These are phyloP conservation scores for Eupithecia centaureata DNA, from an alignment of 2,888 invertebrate species.

Conservation along the genomic window DNA sequence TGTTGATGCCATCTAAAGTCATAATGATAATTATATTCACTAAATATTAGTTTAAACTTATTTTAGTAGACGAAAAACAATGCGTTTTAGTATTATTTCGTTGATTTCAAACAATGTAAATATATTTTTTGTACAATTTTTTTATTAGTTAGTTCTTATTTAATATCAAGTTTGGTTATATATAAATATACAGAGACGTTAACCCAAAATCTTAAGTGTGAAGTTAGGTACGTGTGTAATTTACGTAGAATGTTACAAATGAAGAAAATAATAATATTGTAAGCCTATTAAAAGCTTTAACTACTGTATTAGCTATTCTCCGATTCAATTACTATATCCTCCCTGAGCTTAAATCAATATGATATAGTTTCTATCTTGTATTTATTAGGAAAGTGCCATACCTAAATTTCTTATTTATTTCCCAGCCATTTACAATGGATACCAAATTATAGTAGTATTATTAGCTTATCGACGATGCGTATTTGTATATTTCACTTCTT, in stretches of 20 bases:
- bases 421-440: slow-evolving; percentile 19
- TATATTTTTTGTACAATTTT: slow-evolving; percentile 43
- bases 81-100: slow-evolving; percentile 82
- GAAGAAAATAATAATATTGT: slow-evolving; percentile 17
- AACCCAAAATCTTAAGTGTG: neutral
- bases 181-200: neutral
- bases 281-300: slow-evolving; percentile 36
- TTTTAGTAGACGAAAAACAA: slow-evolving; percentile 62
- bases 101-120: slow-evolving; percentile 52
- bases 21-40: slow-evolving; percentile 39
- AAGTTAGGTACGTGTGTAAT: neutral
- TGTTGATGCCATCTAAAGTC: slow-evolving; percentile 32
- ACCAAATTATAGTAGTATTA: slow-evolving; percentile 20
- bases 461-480: slow-evolving; percentile 10
- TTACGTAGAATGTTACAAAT: slow-evolving; percentile 23
- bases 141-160: slow-evolving; percentile 1
- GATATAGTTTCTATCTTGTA: slow-evolving; percentile 8
- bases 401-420: slow-evolving; percentile 7
- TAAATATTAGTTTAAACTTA: slow-evolving; percentile 32
- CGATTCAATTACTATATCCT: slow-evolving; percentile 24
- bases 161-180: neutral
- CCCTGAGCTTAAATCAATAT: slow-evolving; percentile 25
- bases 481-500: neutral
- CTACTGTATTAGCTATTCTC: slow-evolving; percentile 16
- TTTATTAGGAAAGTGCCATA: slow-evolving; percentile 30